A percentile compares a stretch with the other conserved stretches of the same genome.
phyloP scores from a whole-genome alignment of 2,113 vertebrate species.

The Austrofundulus limnaeus region DNA sequence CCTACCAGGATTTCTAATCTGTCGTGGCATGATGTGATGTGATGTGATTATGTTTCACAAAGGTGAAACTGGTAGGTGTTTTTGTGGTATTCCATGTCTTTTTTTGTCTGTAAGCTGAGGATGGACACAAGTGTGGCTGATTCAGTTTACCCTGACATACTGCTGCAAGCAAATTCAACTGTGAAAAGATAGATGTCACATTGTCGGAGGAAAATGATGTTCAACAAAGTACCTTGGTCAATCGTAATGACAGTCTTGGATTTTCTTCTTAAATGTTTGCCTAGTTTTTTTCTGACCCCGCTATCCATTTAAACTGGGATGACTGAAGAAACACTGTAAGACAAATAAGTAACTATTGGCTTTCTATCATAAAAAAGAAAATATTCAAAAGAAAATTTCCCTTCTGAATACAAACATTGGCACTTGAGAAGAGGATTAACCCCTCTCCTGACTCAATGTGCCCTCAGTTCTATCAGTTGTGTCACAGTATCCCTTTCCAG shows the following conservation, averaged over 20 bases:
- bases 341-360: background rate
- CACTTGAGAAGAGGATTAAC: background rate
- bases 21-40: slow-evolving; percentile 42
- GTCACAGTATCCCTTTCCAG: background rate
- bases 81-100: slow-evolving; percentile 11
- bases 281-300: background rate
- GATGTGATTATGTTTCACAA: slow-evolving; percentile 48
- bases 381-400: background rate
- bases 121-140: slow-evolving; percentile 29
- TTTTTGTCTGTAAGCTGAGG: slow-evolving; percentile 10
- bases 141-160: slow-evolving; percentile 39
- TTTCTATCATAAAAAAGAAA: slow-evolving; percentile 5
- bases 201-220: background rate
- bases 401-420: background rate
- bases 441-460: background rate
- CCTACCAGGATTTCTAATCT: slow-evolving; percentile 43
- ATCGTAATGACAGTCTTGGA: background rate
- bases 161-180: slow-evolving; percentile 10
- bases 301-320: background rate
- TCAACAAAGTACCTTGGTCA: too few species aligned
- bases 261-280: background rate
- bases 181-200: slow-evolving; percentile 4
- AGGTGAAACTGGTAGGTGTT: slow-evolving; percentile 14
- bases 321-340: background rate
- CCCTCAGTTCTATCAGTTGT: background rate